phyloP scores from a whole-genome alignment of 2,888 invertebrate genomes.

The Eupeodes latifasciatus region DNA sequence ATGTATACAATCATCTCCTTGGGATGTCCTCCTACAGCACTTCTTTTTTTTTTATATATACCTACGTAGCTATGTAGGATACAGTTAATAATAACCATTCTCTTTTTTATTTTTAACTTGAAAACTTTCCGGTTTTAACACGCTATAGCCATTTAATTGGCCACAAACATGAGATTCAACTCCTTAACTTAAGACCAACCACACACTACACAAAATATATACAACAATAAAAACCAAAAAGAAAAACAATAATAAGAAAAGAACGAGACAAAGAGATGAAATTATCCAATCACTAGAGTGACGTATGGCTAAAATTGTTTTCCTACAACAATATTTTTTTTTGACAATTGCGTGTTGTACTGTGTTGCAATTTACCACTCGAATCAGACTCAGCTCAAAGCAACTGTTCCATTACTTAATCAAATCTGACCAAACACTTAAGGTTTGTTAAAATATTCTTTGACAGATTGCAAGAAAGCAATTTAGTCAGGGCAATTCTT shows the following conservation, averaged over 20 bases:
- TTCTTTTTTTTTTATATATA: neutral
- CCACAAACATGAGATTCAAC: constrained; percentile 66
- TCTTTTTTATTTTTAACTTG: constrained; percentile 32
- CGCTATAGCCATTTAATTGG: constrained; percentile 69
- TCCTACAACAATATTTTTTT: constrained; percentile 3
- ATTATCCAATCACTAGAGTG: constrained; percentile 62
- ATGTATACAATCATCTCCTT: constrained; percentile 46
- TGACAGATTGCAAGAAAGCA: constrained; percentile 68
- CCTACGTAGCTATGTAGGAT: too few relatives aligned
- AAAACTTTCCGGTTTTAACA: constrained; percentile 62
- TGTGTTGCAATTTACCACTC: constrained; percentile 23
- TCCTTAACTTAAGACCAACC: constrained; percentile 17
- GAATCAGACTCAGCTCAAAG: neutral
- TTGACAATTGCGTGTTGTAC: constrained; percentile 36
- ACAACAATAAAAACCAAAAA: neutral
- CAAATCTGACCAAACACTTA: constrained; percentile 68
- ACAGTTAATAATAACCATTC: constrained; percentile 4
- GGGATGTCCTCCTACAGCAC: constrained; percentile 18
- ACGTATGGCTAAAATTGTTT: constrained; percentile 50
- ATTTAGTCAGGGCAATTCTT: constrained; percentile 18
- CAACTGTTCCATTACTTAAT: constrained; percentile 72
- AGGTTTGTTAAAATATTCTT: constrained; percentile 58
- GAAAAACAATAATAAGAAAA: neutral
- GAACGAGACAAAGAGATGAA: constrained; percentile 47
- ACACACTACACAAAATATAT: neutral